Percentiles rank a stretch among this genome's conserved stretches.
Conservation (phyloP, 2,113 vertebrate genomes). For the Zosterops pallidus region DNA sequence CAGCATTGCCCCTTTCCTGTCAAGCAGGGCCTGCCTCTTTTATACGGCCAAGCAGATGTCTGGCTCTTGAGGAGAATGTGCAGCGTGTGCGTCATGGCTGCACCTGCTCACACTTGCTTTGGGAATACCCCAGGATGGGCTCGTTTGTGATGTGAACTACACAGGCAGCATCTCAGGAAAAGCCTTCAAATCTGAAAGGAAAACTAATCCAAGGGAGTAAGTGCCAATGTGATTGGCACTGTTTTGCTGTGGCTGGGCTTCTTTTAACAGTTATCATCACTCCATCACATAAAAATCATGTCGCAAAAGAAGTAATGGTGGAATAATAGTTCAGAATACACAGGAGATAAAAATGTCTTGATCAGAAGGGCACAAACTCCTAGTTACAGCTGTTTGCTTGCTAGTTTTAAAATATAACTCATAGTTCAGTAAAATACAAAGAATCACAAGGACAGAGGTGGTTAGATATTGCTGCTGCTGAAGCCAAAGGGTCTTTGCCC, state of each 20-base stretch:
- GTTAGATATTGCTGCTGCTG: background rate
- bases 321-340: background rate
- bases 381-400: background rate
- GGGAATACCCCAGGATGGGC: background rate
- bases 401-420: background rate
- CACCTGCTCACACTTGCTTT: constrained; percentile 46
- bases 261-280: background rate
- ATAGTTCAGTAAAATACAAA: background rate
- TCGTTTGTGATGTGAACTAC: background rate
- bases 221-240: background rate
- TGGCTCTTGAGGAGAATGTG: background rate
- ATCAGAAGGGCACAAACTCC: background rate
- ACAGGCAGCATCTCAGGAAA: background rate
- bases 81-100: background rate
- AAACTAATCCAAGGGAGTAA: background rate
- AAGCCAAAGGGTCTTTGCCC: background rate
- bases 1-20: constrained; percentile 21
- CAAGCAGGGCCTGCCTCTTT: constrained; percentile 10
- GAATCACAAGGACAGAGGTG: background rate
- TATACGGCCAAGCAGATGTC: constrained; percentile 54
- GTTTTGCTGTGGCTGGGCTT: background rate
- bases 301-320: background rate
- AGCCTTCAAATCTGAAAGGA: background rate
- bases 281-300: background rate
- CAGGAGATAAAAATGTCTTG: background rate